Evolutionary conservation across 2,797 vertebrate species (phyloP).

Genomic region (Pygocentrus nattereri): DNA sequence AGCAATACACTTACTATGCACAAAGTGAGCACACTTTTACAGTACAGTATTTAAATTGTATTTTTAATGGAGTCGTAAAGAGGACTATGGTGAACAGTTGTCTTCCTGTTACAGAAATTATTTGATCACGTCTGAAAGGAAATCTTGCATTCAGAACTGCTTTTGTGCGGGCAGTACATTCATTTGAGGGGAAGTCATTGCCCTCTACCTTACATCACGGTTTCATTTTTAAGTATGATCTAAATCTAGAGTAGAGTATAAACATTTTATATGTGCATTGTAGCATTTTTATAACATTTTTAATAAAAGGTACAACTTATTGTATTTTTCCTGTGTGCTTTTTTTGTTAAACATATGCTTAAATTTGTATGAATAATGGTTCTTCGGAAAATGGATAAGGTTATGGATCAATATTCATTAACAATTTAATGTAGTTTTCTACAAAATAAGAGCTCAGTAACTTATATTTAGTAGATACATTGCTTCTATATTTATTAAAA

Average conservation of each 20-base stretch:
- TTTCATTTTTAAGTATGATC: constrained; percentile 57
- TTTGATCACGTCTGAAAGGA: constrained; percentile 66
- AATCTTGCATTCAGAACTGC: constrained; percentile 70
- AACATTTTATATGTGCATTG: constrained; percentile 69
- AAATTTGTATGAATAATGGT: not conserved
- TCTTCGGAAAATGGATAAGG: no score
- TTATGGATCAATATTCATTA: not conserved
- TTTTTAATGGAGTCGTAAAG: constrained; percentile 33
- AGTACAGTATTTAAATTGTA: constrained; percentile 59
- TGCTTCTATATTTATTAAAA: no score
- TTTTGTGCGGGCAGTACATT: constrained; percentile 56
- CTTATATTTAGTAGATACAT: no score
- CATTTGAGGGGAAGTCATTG: constrained; percentile 71
- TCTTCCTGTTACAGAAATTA: constrained; percentile 74
- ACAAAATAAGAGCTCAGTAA: no score
- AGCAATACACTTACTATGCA: constrained; percentile 68
- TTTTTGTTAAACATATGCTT: not conserved
- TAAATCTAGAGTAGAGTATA: constrained; percentile 66
- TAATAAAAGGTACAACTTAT: constrained; percentile 67
- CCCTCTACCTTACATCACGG: constrained; percentile 67
- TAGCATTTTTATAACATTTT: constrained; percentile 68
- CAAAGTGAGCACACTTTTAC: constrained; percentile 59
- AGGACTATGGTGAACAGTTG: constrained; percentile 58
- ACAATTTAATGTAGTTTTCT: no score
- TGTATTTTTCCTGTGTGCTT: constrained; percentile 1